phyloP scores from a whole-genome alignment of 1,140 invertebrate species.

The Temnothorax nylanderi region DNA sequence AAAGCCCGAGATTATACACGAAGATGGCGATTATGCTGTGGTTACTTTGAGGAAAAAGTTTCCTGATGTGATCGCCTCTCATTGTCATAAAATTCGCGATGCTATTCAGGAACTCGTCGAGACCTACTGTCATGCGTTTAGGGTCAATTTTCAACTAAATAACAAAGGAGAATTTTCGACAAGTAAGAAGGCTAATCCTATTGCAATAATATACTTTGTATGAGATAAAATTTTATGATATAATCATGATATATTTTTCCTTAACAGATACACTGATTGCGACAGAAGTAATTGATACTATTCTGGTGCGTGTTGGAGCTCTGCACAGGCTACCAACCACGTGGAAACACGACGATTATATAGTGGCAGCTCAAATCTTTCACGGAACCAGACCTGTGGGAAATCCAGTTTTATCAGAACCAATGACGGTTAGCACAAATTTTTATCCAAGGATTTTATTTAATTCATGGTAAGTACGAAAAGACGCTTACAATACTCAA shows the following conservation, averaged over 20 bases:
- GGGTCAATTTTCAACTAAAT: constrained; percentile 92
- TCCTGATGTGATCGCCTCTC: constrained; percentile 86
- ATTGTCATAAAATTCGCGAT: constrained; percentile 90
- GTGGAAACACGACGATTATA: constrained; percentile 95
- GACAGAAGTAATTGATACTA: constrained; percentile 91
- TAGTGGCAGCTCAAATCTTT: constrained; percentile 93
- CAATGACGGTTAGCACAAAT: constrained; percentile 88
- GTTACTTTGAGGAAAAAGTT: constrained; percentile 86
- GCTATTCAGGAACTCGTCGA: constrained; percentile 92
- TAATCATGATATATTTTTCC: constrained; percentile 13
- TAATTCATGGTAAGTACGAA: constrained; percentile 90
- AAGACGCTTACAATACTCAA: not conserved
- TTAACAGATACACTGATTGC: constrained; percentile 87
- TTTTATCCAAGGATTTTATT: constrained; percentile 94
- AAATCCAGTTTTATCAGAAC: constrained; percentile 89
- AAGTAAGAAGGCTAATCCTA: constrained; percentile 78
- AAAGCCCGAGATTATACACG: constrained; percentile 87
- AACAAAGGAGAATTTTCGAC: constrained; percentile 81
- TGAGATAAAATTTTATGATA: constrained; percentile 9
- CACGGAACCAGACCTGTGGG: constrained; percentile 94
- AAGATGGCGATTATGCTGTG: constrained; percentile 88
- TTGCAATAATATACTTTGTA: constrained; percentile 20
- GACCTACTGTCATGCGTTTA: constrained; percentile 93
- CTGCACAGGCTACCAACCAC: constrained; percentile 92
- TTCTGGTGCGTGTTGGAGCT: constrained; percentile 93